Evolutionary conservation across 2,113 vertebrate species (phyloP).

Genomic region (Tiliqua scincoides): DNA sequence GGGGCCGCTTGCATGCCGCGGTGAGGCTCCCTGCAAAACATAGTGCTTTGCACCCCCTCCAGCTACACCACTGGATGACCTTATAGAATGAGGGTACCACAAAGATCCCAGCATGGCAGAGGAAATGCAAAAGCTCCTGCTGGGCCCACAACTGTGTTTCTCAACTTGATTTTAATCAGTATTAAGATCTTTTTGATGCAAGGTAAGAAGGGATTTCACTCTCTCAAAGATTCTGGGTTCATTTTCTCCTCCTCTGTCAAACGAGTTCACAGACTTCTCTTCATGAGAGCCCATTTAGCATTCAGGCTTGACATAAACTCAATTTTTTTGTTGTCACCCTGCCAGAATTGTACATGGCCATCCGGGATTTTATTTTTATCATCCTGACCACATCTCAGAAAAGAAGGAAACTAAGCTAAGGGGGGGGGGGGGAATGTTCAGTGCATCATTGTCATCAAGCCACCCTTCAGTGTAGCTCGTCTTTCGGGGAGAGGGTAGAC

Average conservation of each 20-base stretch:
- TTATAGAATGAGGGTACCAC: not conserved
- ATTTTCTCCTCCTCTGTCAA: not conserved
- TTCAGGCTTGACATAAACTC: not conserved
- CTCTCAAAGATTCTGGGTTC: not conserved
- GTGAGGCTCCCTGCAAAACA: too few relatives aligned
- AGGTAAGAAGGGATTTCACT: not conserved
- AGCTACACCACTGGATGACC: too few relatives aligned
- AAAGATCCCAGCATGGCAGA: not conserved
- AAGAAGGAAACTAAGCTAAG: not conserved
- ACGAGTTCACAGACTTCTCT: not conserved
- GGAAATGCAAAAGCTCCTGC: not conserved
- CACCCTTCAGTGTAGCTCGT: too few relatives aligned
- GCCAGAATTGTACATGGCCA: not conserved
- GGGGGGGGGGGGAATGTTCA: too few relatives aligned
- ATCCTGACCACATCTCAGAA: not conserved
- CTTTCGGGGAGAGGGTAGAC: too few relatives aligned
- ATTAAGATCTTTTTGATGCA: not conserved
- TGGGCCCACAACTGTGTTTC: not conserved
- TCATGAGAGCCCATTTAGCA: not conserved
- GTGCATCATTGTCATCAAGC: too few relatives aligned
- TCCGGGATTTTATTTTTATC: not conserved
- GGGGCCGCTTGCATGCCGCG: too few relatives aligned
- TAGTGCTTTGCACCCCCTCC: too few relatives aligned
- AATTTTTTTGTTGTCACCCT: not conserved
- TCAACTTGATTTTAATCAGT: not conserved